Percentiles rank a stretch among this genome's conserved stretches.
Evolutionary conservation across 2,888 invertebrate species (phyloP).

Genomic region (Urechis unicinctus): DNA sequence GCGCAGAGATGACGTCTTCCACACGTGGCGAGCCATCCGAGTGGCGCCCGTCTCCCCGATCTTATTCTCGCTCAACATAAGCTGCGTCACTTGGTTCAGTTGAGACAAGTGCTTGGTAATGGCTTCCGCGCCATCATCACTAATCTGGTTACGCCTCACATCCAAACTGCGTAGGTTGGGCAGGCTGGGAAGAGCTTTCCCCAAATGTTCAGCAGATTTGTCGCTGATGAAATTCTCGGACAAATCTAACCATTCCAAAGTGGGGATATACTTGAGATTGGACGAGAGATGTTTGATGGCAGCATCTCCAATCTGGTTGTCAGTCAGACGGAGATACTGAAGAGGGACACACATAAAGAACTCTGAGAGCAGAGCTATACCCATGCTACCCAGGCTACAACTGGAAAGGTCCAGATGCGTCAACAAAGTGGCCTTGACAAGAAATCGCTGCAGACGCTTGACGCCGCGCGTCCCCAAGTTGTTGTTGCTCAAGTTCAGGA

Average conservation of each 20-base stretch:
- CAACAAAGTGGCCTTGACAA: conserved; percentile 20
- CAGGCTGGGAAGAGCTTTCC: conserved; percentile 8
- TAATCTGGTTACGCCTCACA: conserved; percentile 16
- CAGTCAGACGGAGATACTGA: conserved; percentile 13
- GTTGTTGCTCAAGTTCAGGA: conserved; percentile 21
- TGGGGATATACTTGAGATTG: conserved; percentile 16
- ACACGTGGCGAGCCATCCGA: conserved; percentile 5
- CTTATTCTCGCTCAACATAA: conserved; percentile 8
- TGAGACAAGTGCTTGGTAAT: conserved; percentile 8
- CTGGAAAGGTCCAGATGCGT: conserved; percentile 19
- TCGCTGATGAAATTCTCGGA: conserved; percentile 18
- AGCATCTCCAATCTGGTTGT: conserved; percentile 16
- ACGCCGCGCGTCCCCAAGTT: conserved; percentile 14
- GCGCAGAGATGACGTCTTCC: conserved; percentile 15
- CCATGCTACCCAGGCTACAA: conserved; percentile 14
- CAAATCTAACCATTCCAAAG: conserved; percentile 19
- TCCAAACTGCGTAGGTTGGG: conserved; percentile 17
- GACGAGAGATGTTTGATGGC: conserved; percentile 9
- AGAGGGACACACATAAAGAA: conserved; percentile 19
- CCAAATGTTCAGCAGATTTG: conserved; percentile 8
- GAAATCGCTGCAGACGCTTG: conserved; percentile 13
- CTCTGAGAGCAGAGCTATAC: conserved; percentile 12
- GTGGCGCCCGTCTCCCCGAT: conserved; percentile 5
- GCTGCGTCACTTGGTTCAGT: conserved; percentile 5
- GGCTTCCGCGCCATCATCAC: conserved; percentile 12